A percentile compares a stretch with the other conserved stretches of the same genome.
phyloP scores from a whole-genome alignment of 2,113 vertebrate species.

The Rattus rattus region DNA sequence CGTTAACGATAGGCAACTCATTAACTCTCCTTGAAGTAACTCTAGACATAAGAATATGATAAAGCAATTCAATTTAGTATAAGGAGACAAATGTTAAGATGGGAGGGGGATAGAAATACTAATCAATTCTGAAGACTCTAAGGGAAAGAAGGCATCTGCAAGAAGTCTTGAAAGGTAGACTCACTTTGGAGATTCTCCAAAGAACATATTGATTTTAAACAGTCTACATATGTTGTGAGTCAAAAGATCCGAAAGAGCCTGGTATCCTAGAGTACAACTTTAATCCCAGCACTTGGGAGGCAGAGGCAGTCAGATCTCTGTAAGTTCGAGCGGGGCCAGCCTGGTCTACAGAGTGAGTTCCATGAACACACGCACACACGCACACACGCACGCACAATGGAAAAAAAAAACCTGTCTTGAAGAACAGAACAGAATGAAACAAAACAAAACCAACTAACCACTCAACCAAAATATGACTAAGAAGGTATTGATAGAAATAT shows the following conservation, averaged over 20 bases:
- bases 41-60: not conserved
- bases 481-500: not conserved
- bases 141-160: not conserved
- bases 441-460: too few species aligned
- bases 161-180: not conserved
- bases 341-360: not conserved
- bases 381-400: too few species aligned
- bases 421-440: too few species aligned
- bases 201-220: not conserved
- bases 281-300: not conserved
- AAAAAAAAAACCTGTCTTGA: too few species aligned
- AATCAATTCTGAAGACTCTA: not conserved
- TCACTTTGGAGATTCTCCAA: slow-evolving; percentile 11
- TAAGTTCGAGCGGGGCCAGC: not conserved
- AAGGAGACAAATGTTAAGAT: not conserved
- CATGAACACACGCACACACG: not conserved
- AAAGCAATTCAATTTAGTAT: not conserved
- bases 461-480: not conserved
- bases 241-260: not conserved
- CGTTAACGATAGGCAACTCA: not conserved
- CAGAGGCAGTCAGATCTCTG: not conserved
- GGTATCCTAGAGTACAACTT: not conserved
- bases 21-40: not conserved
- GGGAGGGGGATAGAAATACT: not conserved
- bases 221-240: not conserved